Base-by-base conservation (phyloP, 1,140 invertebrate species). In the Dendrolimus punctatus region DNA sequence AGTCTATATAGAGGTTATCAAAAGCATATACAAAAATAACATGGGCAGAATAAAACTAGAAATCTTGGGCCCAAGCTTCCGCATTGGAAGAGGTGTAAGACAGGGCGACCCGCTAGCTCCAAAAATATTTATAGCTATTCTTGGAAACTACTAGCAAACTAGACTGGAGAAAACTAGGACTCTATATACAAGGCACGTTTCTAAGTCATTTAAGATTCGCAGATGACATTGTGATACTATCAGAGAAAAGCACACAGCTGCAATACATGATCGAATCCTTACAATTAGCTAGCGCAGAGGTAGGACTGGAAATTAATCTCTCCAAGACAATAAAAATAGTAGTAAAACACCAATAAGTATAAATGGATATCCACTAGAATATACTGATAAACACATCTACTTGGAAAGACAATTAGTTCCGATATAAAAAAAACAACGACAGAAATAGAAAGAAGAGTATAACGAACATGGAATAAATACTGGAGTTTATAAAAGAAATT, bases 381-480 rank as follows among this genome's bases (percentile, higher is more conserved):
- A 66, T 50, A 51, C 43, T 40, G 53, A 56, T 0, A 43, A 50
- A 10, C 58, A 66, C 42, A 56, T 58, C 8, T 66, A 66, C 23
- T 40, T 63, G 8, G 58, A 55, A n/a, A 66, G 62, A 62, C 46
- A 53, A 57, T 52, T 62, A 9, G 39, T 49, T 59, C 59, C 39
- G 5, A 57, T 43, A 52, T 37, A 43, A 55, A 60, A 9, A 54
- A 52, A 7, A 55, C 60, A 37, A 44, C 53, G 58, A 36, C 38
- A 43, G 53, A 67, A 52, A 44, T 61, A 40, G 53, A 61, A 8
- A 45, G 55, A 54, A 66, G 57, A 57, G 41, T 53, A 55, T 43
- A 66, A 55, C 49, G 47, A 7, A 60, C 60, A 44, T 66, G 64
- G 64, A 60, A 62, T 7, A 66, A 60, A 23, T 66, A 60, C 39